phyloP scores from a whole-genome alignment of 2,888 invertebrate genomes.

The Limenitis camilla region DNA sequence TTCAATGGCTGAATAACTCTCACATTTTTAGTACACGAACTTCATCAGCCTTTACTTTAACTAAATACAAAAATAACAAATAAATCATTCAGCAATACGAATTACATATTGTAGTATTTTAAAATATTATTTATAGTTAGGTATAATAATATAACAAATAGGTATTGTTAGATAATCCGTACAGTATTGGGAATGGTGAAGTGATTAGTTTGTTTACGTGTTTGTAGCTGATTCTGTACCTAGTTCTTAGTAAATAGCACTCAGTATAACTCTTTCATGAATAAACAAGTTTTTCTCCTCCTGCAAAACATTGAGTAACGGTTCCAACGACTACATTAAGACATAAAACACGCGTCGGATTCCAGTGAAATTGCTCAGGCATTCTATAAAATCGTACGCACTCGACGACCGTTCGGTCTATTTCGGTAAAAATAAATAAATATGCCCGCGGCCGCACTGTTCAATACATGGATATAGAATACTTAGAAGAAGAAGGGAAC shows the following conservation, averaged over 20 bases:
- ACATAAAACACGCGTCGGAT: constrained; percentile 65
- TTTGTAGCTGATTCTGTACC: too few species aligned
- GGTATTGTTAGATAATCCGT: too few species aligned
- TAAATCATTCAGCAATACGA: too few species aligned
- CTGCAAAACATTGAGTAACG: constrained; percentile 26
- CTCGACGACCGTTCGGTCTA: constrained; percentile 67
- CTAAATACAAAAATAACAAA: too few species aligned
- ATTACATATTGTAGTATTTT: too few species aligned
- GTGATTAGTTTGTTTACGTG: too few species aligned
- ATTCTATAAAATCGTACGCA: constrained; percentile 56
- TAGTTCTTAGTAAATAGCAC: neutral
- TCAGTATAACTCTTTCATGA: neutral
- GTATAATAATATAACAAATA: too few species aligned
- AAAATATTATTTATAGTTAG: too few species aligned
- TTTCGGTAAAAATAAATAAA: constrained; percentile 74
- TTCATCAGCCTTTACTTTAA: too few species aligned
- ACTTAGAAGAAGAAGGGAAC: neutral
- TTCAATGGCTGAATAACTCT: too few species aligned
- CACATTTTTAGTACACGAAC: too few species aligned
- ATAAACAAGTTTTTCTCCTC: neutral
- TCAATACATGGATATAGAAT: constrained; percentile 1
- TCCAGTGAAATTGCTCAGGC: constrained; percentile 58
- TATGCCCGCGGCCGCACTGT: constrained; percentile 53
- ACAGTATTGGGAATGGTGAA: too few species aligned
- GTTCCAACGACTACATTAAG: constrained; percentile 51